Evolutionary conservation across 2,888 invertebrate genomes (phyloP).

Genomic region (Drosophila subquinaria): DNA sequence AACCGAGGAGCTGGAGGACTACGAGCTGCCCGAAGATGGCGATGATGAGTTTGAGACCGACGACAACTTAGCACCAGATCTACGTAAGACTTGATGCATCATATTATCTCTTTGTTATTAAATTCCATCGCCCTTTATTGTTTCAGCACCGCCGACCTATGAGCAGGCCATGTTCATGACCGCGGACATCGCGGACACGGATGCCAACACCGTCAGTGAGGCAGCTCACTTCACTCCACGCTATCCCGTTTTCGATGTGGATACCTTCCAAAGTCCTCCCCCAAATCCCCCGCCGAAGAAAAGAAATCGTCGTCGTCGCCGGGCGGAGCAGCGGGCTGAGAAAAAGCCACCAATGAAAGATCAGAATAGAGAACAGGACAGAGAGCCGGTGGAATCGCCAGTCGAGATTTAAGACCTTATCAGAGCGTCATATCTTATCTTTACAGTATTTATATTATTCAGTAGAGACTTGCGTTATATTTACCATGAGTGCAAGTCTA

Average conservation of each 20-base stretch:
- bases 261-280: conserved; percentile 73
- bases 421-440: conserved; percentile 59
- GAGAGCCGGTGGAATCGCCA: conserved; percentile 70
- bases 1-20: conserved; percentile 65
- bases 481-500: conserved; percentile 9
- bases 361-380: conserved; percentile 17
- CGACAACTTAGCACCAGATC: conserved; percentile 63
- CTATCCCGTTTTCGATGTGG: conserved; percentile 84
- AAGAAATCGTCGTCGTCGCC: conserved; percentile 62
- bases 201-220: conserved; percentile 77
- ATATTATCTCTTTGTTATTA: no score
- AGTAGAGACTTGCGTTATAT: conserved; percentile 24
- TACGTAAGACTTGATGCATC: conserved; percentile 58
- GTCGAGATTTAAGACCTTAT: conserved; percentile 65
- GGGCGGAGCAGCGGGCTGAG: conserved; percentile 41
- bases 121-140: not conserved
- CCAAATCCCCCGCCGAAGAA: conserved; percentile 78
- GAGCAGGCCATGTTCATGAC: conserved; percentile 85
- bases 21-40: conserved; percentile 67
- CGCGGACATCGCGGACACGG: conserved; percentile 81
- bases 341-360: conserved; percentile 22
- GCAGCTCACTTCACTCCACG: conserved; percentile 81
- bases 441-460: conserved; percentile 60
- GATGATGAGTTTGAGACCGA: conserved; percentile 64
- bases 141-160: conserved; percentile 84